These are phyloP conservation scores for Pagetopsis macropterus DNA, from an alignment of 2,797 vertebrate species.

Conservation along the genomic window DNA sequence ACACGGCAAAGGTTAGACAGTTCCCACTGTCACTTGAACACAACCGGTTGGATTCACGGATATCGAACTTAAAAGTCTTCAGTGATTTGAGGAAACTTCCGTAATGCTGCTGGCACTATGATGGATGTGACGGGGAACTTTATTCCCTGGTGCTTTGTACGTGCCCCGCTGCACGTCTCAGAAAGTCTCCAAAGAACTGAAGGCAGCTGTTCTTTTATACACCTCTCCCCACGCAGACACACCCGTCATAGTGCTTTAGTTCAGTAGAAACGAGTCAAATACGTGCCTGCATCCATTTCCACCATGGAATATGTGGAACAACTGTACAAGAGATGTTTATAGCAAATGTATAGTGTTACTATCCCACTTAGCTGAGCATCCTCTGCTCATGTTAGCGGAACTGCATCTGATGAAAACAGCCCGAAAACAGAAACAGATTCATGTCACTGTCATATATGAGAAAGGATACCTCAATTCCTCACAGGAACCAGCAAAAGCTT, in stretches of 20 bases:
- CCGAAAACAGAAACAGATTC: too few species aligned
- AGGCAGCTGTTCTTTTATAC: background rate
- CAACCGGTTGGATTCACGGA: background rate
- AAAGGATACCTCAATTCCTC: too few species aligned
- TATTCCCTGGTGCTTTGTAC: background rate
- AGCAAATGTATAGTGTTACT: too few species aligned
- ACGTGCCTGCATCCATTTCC: background rate
- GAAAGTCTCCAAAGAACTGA: background rate
- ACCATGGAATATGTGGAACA: background rate
- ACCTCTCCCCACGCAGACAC: background rate
- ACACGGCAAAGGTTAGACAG: constrained; percentile 40
- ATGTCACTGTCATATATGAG: too few species aligned
- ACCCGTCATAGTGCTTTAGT: background rate
- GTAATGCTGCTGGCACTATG: background rate
- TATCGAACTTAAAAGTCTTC: background rate
- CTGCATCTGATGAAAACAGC: too few species aligned
- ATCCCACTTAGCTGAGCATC: too few species aligned
- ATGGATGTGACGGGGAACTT: background rate
- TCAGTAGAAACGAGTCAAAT: constrained; percentile 3
- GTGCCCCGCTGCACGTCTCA: background rate
- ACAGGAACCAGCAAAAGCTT: too few species aligned
- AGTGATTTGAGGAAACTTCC: background rate
- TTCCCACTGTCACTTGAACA: constrained; percentile 35
- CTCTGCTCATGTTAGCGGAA: too few species aligned
- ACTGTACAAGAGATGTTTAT: background rate